phyloP scores from a whole-genome alignment of 2,797 vertebrate species.

The Mormyrus proboscirostris region DNA sequence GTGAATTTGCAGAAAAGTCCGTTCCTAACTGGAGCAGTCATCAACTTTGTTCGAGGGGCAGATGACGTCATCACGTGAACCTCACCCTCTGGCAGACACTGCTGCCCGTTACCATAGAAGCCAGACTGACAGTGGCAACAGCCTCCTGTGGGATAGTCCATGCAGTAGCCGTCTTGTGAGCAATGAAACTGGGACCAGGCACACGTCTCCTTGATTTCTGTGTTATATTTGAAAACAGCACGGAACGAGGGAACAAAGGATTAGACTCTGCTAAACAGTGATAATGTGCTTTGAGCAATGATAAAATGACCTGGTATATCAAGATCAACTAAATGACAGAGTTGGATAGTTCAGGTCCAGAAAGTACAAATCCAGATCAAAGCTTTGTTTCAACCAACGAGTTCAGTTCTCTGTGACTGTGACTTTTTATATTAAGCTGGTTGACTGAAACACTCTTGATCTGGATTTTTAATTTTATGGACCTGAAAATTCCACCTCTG shows the following conservation, averaged over 20 bases:
- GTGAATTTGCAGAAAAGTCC: not conserved
- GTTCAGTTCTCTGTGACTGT: not conserved
- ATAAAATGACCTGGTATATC: not conserved
- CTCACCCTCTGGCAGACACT: slow-evolving; percentile 83
- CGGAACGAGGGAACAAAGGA: not conserved
- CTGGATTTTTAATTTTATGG: not conserved
- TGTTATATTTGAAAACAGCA: slow-evolving; percentile 62
- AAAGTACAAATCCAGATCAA: not conserved
- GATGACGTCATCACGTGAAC: not conserved
- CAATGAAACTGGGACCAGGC: slow-evolving; percentile 68
- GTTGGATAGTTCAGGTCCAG: not conserved
- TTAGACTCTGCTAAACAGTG: not conserved
- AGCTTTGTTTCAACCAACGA: not conserved
- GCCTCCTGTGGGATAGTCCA: slow-evolving; percentile 74
- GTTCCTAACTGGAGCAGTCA: not conserved
- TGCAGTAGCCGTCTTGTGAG: slow-evolving; percentile 77
- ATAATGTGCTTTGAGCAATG: not conserved
- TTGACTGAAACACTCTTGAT: not conserved
- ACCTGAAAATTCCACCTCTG: not conserved
- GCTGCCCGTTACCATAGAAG: slow-evolving; percentile 81
- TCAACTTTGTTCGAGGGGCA: not conserved
- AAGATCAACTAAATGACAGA: not conserved
- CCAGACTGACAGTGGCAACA: slow-evolving; percentile 82
- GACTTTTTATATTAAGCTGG: not conserved
- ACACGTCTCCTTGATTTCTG: slow-evolving; percentile 59